Percentiles rank a stretch among this genome's conserved stretches.
These are phyloP conservation scores for Mus caroli DNA, from an alignment of 2,797 vertebrate genomes.

Conservation along the genomic window DNA sequence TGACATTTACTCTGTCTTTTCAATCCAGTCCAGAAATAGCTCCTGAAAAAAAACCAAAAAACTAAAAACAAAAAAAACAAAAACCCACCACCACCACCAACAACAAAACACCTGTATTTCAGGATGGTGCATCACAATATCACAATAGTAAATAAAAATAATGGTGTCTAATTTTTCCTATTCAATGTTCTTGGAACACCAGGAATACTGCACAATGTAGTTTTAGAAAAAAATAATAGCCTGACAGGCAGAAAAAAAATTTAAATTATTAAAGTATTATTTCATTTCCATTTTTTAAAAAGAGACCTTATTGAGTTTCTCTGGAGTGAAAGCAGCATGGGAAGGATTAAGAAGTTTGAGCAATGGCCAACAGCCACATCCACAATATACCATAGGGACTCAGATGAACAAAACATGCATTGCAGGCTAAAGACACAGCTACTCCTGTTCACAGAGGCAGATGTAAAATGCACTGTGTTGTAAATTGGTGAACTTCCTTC, in stretches of 20 bases:
- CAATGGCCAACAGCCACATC: conserved; percentile 47
- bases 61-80: not conserved
- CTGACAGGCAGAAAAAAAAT: conserved; percentile 47
- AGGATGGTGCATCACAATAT: not conserved
- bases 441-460: conserved; percentile 17
- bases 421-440: not conserved
- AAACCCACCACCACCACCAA: too few species aligned
- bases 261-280: conserved; percentile 60
- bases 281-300: conserved; percentile 67
- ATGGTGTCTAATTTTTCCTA: not conserved
- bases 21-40: not conserved
- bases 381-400: conserved; percentile 45
- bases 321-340: conserved; percentile 58
- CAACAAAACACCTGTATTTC: not conserved
- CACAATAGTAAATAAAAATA: conserved; percentile 25
- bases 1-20: conserved; percentile 42
- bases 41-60: not conserved
- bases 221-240: conserved; percentile 60
- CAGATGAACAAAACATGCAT: conserved; percentile 44
- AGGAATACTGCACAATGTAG: conserved; percentile 38
- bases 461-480: conserved; percentile 44
- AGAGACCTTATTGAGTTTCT: conserved; percentile 42
- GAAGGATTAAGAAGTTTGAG: conserved; percentile 48
- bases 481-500: conserved; percentile 63
- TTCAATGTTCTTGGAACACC: not conserved